Conservation (phyloP, 2,113 vertebrate genomes). For the Chloropsis cyanopogon region DNA sequence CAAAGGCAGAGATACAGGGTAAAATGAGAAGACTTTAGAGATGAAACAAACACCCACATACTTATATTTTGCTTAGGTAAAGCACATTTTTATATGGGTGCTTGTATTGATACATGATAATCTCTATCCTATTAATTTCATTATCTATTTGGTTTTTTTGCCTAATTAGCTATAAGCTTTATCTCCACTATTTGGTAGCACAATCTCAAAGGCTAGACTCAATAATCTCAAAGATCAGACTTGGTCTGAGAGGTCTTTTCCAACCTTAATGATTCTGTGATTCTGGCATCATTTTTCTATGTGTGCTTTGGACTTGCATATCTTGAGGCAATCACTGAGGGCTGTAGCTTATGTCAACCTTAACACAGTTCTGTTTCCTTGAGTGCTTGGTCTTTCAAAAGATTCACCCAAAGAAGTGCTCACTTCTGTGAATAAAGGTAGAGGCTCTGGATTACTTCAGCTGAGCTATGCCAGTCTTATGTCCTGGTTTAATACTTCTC, state of each 20-base stretch:
- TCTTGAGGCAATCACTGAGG: background rate
- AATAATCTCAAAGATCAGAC: background rate
- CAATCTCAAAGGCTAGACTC: background rate
- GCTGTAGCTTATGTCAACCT: background rate
- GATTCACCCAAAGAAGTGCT: background rate
- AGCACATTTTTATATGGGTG: background rate
- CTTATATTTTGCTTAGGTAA: background rate
- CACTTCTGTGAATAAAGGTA: background rate
- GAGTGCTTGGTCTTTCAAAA: background rate
- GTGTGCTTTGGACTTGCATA: background rate
- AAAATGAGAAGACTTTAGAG: background rate
- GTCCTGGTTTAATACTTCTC: background rate
- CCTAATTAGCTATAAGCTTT: background rate
- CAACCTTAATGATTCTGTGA: background rate
- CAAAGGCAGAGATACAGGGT: background rate
- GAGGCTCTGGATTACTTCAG: background rate
- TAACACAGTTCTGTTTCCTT: background rate
- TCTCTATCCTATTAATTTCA: background rate
- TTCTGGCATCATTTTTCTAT: background rate
- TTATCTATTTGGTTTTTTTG: background rate
- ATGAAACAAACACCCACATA: background rate
- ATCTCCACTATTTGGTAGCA: background rate
- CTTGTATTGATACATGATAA: fast-evolving
- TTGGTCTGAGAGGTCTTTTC: background rate
- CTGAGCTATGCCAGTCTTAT: background rate